A percentile compares a stretch with the other conserved stretches of the same genome.
Evolutionary conservation across 23 tunicate species (phyloP).

Genomic region (Trididemnum miniatum): DNA sequence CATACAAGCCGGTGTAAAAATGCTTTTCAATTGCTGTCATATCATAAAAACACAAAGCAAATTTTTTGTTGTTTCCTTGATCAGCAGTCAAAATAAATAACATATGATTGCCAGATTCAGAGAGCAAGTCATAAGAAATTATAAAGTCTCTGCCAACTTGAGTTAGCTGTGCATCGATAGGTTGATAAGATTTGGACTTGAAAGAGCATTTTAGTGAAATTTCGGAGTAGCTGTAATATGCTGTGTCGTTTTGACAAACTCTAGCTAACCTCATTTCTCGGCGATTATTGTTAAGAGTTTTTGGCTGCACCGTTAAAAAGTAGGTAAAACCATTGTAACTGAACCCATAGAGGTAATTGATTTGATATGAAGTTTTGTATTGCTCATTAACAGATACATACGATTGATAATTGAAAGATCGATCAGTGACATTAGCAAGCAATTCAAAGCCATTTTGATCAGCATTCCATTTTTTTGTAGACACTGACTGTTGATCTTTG

Average conservation of each 20-base stretch:
- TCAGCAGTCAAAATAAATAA: neutral
- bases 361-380: slow-evolving; percentile 27
- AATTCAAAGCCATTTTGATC: slow-evolving; percentile 56
- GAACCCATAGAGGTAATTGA: slow-evolving; percentile 56
- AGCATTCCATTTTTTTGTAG: slow-evolving; percentile 59
- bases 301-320: slow-evolving; percentile 63
- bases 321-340: slow-evolving; percentile 65
- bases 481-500: slow-evolving; percentile 61
- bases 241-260: slow-evolving; percentile 64
- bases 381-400: slow-evolving; percentile 30
- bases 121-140: neutral
- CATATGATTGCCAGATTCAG: neutral
- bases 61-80: neutral
- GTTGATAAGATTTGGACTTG: neutral
- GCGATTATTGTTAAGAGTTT: neutral
- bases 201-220: slow-evolving; percentile 41
- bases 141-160: slow-evolving; percentile 38
- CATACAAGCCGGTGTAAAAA: neutral
- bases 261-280: slow-evolving; percentile 42
- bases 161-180: slow-evolving; percentile 46
- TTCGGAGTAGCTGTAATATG: slow-evolving; percentile 61
- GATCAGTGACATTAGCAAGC: slow-evolving; percentile 18
- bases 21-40: slow-evolving; percentile 10
- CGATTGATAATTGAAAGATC: slow-evolving; percentile 21
- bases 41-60: slow-evolving; percentile 11